Evolutionary conservation across 2,797 vertebrate species (phyloP).

Genomic region (Cyclura pinguis): DNA sequence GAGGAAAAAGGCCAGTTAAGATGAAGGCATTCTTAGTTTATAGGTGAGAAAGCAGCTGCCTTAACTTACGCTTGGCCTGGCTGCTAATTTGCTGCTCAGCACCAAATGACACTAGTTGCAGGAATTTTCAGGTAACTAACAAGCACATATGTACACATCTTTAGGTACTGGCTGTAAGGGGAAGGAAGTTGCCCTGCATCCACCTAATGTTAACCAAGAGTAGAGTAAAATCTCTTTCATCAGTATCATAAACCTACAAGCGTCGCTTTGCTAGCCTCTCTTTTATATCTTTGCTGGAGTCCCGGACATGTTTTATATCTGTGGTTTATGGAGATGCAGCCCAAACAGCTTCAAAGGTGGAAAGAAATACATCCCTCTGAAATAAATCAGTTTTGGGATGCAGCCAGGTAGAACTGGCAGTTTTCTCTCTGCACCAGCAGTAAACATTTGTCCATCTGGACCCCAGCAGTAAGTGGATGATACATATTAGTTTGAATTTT

Average conservation of each 20-base stretch:
- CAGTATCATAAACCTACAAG: conserved; percentile 32
- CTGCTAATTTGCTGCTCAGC: background rate
- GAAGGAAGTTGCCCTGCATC: background rate
- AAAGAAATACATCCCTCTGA: conserved; percentile 34
- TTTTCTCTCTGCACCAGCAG: background rate
- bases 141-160: rapidly evolving
- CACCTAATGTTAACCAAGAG: conserved; percentile 5
- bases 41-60: background rate
- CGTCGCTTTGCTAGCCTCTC: conserved; percentile 32
- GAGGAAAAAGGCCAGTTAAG: background rate
- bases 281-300: conserved; percentile 44
- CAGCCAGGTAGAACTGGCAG: background rate
- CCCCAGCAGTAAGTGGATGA: background rate
- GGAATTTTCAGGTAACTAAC: too few relatives aligned
- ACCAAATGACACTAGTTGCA: background rate
- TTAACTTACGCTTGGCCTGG: background rate
- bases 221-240: background rate
- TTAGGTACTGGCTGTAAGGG: background rate
- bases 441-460: conserved; percentile 11
- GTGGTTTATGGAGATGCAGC: conserved; percentile 44
- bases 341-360: conserved; percentile 37
- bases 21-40: background rate
- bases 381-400: conserved; percentile 42
- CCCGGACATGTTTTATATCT: conserved; percentile 45
- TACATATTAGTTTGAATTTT: background rate